These are phyloP conservation scores for Furcula furcula DNA, from an alignment of 2,888 invertebrate genomes.

Conservation along the genomic window DNA sequence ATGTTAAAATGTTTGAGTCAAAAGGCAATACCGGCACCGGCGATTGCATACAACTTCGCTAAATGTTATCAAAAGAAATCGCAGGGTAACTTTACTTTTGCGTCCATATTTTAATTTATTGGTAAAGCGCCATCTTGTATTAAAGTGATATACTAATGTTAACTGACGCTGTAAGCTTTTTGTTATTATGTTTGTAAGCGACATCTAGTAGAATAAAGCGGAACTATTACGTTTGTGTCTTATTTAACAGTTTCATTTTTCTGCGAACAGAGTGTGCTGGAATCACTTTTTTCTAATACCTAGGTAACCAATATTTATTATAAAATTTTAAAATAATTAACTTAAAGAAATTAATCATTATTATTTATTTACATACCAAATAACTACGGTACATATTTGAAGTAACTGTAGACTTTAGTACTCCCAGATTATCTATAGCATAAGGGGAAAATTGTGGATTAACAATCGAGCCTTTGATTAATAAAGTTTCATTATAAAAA, in stretches of 20 bases:
- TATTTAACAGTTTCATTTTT: not conserved
- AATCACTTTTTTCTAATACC: no score
- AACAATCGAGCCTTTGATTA: no score
- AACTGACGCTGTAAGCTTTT: not conserved
- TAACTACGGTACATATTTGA: no score
- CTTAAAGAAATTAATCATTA: no score
- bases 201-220: slow-evolving; percentile 11
- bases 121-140: slow-evolving; percentile 16
- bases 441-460: no score
- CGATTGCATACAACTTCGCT: slow-evolving; percentile 46
- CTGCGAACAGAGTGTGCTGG: not conserved
- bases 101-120: slow-evolving; percentile 17
- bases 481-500: no score
- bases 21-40: slow-evolving; percentile 25
- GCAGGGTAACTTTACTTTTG: slow-evolving; percentile 11
- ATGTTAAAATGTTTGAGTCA: slow-evolving; percentile 40
- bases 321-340: no score
- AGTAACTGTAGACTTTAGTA: no score
- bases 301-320: no score
- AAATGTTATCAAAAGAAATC: slow-evolving; percentile 35
- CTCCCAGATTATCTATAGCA: no score
- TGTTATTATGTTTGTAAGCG: slow-evolving; percentile 4
- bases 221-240: not conserved
- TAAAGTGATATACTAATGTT: not conserved
- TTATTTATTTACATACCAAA: no score